Conservation (phyloP, 2,888 invertebrate genomes). For the Oscheius sp. region DNA sequence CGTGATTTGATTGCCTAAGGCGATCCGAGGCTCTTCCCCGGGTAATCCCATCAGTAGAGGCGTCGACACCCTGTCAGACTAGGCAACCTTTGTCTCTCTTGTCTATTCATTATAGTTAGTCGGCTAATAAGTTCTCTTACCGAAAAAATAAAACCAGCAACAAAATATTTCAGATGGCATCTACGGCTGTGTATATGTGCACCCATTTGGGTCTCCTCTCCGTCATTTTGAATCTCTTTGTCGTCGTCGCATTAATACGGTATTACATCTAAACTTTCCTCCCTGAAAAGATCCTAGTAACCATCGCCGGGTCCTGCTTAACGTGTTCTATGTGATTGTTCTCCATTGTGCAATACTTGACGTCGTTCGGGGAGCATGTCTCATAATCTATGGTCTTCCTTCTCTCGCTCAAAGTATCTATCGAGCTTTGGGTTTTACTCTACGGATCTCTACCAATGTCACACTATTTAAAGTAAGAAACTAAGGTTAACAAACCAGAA, state of each 20-base stretch:
- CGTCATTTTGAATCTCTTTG: slow-evolving; percentile 66
- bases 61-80: slow-evolving; percentile 27
- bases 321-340: slow-evolving; percentile 69
- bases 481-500: slow-evolving; percentile 4
- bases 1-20: slow-evolving; percentile 30
- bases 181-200: slow-evolving; percentile 60
- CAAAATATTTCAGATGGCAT: slow-evolving; percentile 55
- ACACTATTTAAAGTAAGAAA: slow-evolving; percentile 35
- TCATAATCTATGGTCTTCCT: slow-evolving; percentile 58
- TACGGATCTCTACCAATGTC: slow-evolving; percentile 38
- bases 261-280: neutral
- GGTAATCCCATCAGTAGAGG: slow-evolving; percentile 27
- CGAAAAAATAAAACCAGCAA: neutral
- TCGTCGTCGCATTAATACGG: slow-evolving; percentile 58
- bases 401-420: slow-evolving; percentile 43
- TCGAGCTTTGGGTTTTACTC: slow-evolving; percentile 26
- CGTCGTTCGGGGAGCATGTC: slow-evolving; percentile 62
- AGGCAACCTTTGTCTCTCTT: slow-evolving; percentile 24
- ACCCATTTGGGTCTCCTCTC: slow-evolving; percentile 63
- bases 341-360: slow-evolving; percentile 69
- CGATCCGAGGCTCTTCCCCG: slow-evolving; percentile 25
- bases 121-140: neutral
- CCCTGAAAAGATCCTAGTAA: slow-evolving; percentile 34
- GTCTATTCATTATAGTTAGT: neutral
- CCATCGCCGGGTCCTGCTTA: slow-evolving; percentile 60